These are phyloP conservation scores for Mycetomoellerius zeteki DNA, from an alignment of 1,140 invertebrate species.

Conservation along the genomic window DNA sequence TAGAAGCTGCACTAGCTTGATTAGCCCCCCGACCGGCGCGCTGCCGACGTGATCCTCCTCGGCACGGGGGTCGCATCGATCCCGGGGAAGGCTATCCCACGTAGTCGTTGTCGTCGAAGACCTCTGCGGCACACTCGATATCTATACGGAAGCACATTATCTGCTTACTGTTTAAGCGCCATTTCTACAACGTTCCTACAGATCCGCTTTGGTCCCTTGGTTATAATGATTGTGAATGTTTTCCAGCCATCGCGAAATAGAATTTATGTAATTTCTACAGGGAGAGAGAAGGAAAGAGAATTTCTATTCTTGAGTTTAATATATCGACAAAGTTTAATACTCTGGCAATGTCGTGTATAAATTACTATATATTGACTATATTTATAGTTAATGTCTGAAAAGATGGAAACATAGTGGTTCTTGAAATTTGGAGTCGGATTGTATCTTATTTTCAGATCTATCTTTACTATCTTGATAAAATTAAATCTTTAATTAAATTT, in stretches of 20 bases:
- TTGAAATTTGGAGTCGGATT: not conserved
- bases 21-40: constrained; percentile 78
- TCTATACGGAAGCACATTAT: constrained; percentile 74
- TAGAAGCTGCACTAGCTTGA: constrained; percentile 84
- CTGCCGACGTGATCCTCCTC: constrained; percentile 61
- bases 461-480: not conserved
- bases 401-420: not conserved
- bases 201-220: not conserved
- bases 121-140: constrained; percentile 65
- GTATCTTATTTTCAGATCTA: not conserved
- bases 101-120: constrained; percentile 66
- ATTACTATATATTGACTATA: not conserved
- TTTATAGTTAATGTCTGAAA: not conserved
- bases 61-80: constrained; percentile 69
- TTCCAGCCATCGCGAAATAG: constrained; percentile 21
- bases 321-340: not conserved
- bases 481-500: not conserved
- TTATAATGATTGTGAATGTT: constrained; percentile 7
- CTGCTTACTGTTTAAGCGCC: constrained; percentile 70
- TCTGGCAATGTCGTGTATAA: not conserved
- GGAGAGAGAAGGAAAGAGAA: not conserved
- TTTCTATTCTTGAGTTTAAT: not conserved
- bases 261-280: constrained; percentile 13
- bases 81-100: constrained; percentile 61
- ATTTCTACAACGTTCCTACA: not conserved